Conservation (phyloP, 2,797 vertebrate genomes). For the Anabacerthia variegaticeps region DNA sequence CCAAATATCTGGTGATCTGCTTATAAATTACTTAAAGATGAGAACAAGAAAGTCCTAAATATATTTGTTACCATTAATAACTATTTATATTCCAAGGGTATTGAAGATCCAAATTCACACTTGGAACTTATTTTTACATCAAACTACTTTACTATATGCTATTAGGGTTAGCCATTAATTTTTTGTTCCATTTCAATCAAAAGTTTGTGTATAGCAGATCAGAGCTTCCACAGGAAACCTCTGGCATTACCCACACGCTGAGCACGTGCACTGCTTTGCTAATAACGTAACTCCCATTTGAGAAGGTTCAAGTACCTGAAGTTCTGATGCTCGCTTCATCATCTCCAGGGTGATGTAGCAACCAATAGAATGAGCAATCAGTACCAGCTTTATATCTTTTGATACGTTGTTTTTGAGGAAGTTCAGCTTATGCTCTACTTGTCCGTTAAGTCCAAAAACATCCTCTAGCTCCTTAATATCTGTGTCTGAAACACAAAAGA, state of each 20-base stretch:
- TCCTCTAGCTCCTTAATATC: constrained; percentile 76
- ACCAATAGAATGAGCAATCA: constrained; percentile 94
- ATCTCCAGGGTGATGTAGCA: constrained; percentile 91
- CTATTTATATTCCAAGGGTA: background rate
- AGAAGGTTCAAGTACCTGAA: constrained; percentile 78
- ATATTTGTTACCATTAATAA: background rate
- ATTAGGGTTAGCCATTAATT: background rate
- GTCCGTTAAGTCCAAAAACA: constrained; percentile 89
- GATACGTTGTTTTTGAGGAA: constrained; percentile 90
- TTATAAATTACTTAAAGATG: background rate
- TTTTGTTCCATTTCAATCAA: background rate
- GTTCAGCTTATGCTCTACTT: constrained; percentile 91
- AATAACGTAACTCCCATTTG: background rate
- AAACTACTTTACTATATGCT: background rate
- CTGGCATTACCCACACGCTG: background rate
- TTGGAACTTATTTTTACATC: background rate
- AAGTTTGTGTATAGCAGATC: background rate
- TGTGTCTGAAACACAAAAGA: constrained; percentile 76
- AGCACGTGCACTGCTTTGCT: background rate
- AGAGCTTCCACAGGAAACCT: background rate
- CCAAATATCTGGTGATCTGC: background rate
- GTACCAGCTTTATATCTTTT: constrained; percentile 82
- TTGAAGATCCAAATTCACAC: background rate
- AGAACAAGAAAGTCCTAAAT: background rate
- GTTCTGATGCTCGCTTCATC: constrained; percentile 85